Base-by-base conservation (phyloP, 2,113 vertebrate genomes). In the Coracopsis vasa region DNA sequence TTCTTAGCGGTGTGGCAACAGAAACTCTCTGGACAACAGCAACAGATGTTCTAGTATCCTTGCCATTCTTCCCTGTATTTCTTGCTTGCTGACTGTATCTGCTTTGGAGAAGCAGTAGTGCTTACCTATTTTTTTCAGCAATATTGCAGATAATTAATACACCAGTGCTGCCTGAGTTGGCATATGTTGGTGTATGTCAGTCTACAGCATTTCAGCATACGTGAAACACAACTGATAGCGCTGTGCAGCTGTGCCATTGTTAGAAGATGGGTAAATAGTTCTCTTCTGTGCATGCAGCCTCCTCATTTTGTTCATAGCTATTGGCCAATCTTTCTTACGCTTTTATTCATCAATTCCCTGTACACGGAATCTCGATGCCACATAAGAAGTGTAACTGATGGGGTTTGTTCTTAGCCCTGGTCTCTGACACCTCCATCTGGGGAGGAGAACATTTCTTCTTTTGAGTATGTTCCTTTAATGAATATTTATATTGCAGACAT, bases 191-290 rank as follows among this genome's bases (percentile, higher is more conserved):
- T 58, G 50, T 70, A 5, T 56, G 35, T 83, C 60, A 66, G 33
- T 11, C 64, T 71, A 9, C 41, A 90, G 11, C 45, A 21, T 90
- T 96, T 60, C 81, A 3, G 15, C 10, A 8, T 73, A 23, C 0
- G 0, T 54, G 88, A 74, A 86, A 64, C 42, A 53, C 47, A 72
- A 53, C 44, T 48, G 84, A 47, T 18, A 37, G 61, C 74, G 13
- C 62, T 93, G 50, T 94, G 88, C 88, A 95, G 88, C 92, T 96
- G 90, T 83, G 61, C 93, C 69, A 25, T 96, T 93, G 92, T 94
- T 92, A 77, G 77, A 73, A 61, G 73, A 41, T 12, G 1, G 53
- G 70, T 86, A 90, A 89, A 93, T 72, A 86, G 58, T 54, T 88
- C 82, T 86, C 53, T 83, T 97, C 80, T 94, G 47, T 85, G 66